phyloP scores from a whole-genome alignment of 2,797 vertebrate species.

The Anabas testudineus region DNA sequence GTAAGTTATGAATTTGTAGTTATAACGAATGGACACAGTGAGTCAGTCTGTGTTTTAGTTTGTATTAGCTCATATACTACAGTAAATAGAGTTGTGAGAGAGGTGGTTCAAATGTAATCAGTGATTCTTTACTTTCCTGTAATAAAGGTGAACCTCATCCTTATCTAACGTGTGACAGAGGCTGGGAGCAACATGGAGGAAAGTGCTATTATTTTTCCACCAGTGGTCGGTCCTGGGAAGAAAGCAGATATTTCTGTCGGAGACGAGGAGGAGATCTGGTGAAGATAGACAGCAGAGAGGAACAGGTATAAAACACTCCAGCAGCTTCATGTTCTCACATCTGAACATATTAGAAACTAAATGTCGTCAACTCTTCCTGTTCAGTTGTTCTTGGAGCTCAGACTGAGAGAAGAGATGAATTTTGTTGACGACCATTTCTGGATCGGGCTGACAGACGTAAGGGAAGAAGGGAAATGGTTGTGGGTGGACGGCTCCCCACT shows the following conservation, averaged over 20 bases:
- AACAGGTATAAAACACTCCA: conserved; percentile 62
- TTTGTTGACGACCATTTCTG: neutral
- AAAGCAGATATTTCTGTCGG: accelerated
- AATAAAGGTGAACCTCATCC: too few relatives aligned
- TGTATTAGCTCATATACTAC: too few relatives aligned
- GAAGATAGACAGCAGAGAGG: conserved; percentile 51
- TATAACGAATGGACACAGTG: too few relatives aligned
- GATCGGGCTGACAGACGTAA: conserved; percentile 71
- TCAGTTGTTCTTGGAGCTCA: too few relatives aligned
- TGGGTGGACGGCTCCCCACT: conserved; percentile 40
- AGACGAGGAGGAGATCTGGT: conserved; percentile 21
- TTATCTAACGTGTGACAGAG: neutral
- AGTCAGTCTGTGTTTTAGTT: too few relatives aligned
- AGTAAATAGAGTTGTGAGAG: too few relatives aligned
- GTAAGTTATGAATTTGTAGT: too few relatives aligned
- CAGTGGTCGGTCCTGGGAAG: accelerated
- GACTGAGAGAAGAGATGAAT: accelerated
- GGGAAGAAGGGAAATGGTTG: conserved; percentile 59
- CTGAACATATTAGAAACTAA: too few relatives aligned
- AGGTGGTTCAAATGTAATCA: too few relatives aligned
- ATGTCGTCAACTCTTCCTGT: too few relatives aligned
- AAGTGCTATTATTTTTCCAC: conserved; percentile 57
- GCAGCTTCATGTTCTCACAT: neutral
- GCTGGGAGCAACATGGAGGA: conserved; percentile 33
- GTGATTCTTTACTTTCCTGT: too few relatives aligned